Conservation (phyloP, 1,140 invertebrate genomes). For the Heliothis virescens region DNA sequence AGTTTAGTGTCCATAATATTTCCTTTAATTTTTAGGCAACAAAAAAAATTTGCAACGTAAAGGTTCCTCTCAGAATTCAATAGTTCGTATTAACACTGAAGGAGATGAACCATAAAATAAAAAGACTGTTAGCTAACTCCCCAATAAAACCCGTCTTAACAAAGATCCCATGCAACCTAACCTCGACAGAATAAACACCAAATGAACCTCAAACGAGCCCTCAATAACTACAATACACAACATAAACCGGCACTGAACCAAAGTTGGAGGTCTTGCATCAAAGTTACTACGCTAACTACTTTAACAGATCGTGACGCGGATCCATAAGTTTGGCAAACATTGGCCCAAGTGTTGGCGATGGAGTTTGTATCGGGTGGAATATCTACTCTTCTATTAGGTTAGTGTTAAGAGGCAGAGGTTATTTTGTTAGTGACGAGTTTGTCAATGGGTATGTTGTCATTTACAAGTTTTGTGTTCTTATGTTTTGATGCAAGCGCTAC, state of each 20-base stretch:
- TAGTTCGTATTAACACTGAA: too few relatives aligned
- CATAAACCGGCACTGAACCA: constrained; percentile 26
- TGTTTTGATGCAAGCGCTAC: too few relatives aligned
- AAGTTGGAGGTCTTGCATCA: constrained; percentile 39
- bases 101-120: too few relatives aligned
- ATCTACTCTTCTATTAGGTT: neutral
- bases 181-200: constrained; percentile 20
- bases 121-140: too few relatives aligned
- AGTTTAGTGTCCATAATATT: too few relatives aligned
- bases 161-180: neutral
- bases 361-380: neutral
- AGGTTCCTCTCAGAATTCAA: too few relatives aligned
- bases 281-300: constrained; percentile 35
- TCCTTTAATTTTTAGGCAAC: too few relatives aligned
- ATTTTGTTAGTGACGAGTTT: neutral
- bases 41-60: too few relatives aligned
- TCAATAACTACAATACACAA: constrained; percentile 4
- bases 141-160: neutral
- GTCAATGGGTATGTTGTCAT: neutral
- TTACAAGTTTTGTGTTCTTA: too few relatives aligned
- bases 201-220: constrained; percentile 32
- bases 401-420: neutral
- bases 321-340: constrained; percentile 26
- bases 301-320: constrained; percentile 13
- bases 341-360: neutral